These are phyloP conservation scores for Sinohyriopsis cumingii DNA, from an alignment of 2,888 invertebrate genomes.

Conservation along the genomic window DNA sequence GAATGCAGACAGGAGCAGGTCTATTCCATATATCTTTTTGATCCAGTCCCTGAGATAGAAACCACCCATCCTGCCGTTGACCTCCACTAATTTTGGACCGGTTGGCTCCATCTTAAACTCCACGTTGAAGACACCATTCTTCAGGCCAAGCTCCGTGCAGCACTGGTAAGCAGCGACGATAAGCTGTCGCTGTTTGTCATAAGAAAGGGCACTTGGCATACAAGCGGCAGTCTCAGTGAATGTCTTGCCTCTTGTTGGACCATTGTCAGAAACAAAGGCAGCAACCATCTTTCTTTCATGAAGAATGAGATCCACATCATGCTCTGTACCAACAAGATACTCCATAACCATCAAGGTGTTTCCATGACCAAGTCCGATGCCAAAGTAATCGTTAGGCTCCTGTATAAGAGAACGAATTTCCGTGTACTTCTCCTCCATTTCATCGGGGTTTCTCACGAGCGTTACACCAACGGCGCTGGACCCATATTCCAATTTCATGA, in stretches of 20 bases:
- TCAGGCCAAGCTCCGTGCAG: conserved; percentile 41
- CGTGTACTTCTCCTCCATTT: conserved; percentile 26
- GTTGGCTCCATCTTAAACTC: conserved; percentile 48
- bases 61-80: conserved; percentile 55
- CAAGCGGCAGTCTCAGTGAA: conserved; percentile 42
- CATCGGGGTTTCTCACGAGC: conserved; percentile 30
- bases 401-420: conserved; percentile 23
- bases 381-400: conserved; percentile 37
- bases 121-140: conserved; percentile 47
- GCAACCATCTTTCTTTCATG: conserved; percentile 44
- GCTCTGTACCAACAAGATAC: conserved; percentile 45
- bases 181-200: conserved; percentile 38
- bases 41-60: conserved; percentile 51
- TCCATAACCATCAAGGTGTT: conserved; percentile 49
- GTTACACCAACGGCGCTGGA: conserved; percentile 54
- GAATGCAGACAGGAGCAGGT: conserved; percentile 25
- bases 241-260: conserved; percentile 34
- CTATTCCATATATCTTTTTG: conserved; percentile 31
- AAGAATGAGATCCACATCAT: conserved; percentile 52
- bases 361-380: conserved; percentile 48
- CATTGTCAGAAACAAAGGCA: conserved; percentile 56
- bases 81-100: conserved; percentile 53
- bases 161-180: conserved; percentile 44
- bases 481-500: conserved; percentile 53
- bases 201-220: conserved; percentile 43